phyloP scores from a whole-genome alignment of 37 sponge, comb jelly and placozoan species.

The Geodia barretti region DNA sequence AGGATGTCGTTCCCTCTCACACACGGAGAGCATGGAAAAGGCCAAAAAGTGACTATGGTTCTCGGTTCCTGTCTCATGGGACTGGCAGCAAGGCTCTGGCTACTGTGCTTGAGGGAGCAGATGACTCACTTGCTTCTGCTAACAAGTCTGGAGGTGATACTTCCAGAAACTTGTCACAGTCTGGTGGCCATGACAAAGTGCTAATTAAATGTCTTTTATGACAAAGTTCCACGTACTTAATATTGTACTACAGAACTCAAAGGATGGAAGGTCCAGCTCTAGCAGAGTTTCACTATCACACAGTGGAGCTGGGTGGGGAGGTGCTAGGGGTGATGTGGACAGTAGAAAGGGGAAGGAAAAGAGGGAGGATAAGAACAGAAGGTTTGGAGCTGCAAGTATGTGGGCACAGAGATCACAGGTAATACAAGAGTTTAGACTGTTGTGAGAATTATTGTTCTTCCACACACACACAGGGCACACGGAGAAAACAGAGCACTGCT shows the following conservation, averaged over 20 bases:
- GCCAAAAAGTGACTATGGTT: slow-evolving; percentile 78
- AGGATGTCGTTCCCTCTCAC: slow-evolving; percentile 34
- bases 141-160: too few species aligned
- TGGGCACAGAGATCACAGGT: background rate
- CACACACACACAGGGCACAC: too few species aligned
- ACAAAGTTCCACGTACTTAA: too few species aligned
- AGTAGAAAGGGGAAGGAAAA: background rate
- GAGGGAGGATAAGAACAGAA: background rate
- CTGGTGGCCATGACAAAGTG: too few species aligned
- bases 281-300: background rate
- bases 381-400: background rate
- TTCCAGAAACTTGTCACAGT: too few species aligned
- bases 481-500: too few species aligned
- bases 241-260: too few species aligned
- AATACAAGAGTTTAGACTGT: too few species aligned
- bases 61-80: background rate
- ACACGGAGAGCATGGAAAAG: slow-evolving; percentile 59
- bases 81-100: slow-evolving; percentile 14
- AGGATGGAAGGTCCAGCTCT: too few species aligned
- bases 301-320: background rate
- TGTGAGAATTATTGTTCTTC: too few species aligned
- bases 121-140: background rate
- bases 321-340: background rate
- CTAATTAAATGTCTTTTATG: too few species aligned
- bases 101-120: slow-evolving; percentile 9